A percentile compares a stretch with the other conserved stretches of the same genome.
Conservation (phyloP, 2,888 invertebrate species). For the Thecocarcelia acutangulata region DNA sequence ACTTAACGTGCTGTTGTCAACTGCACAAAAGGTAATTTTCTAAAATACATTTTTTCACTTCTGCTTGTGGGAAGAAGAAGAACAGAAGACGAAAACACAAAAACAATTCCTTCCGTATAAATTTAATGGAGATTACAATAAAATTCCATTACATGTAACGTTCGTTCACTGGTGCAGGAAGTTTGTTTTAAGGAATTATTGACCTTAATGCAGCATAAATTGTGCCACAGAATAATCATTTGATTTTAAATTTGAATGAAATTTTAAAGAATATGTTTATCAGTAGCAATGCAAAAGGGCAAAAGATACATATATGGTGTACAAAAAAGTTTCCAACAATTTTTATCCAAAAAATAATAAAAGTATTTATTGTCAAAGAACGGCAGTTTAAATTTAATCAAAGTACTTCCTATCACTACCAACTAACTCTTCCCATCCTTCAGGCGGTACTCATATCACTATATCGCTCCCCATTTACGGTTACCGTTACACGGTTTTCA, state of each 20-base stretch:
- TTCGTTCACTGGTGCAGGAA: not conserved
- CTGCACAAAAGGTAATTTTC: constrained; percentile 34
- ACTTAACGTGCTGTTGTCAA: constrained; percentile 49
- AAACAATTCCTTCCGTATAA: constrained; percentile 18
- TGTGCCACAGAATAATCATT: not conserved
- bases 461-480: too few species aligned
- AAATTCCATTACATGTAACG: constrained; percentile 2
- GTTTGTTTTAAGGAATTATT: not conserved
- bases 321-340: too few species aligned
- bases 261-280: too few species aligned
- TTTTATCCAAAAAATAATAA: too few species aligned
- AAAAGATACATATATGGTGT: too few species aligned
- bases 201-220: not conserved
- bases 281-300: too few species aligned
- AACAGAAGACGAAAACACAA: not conserved
- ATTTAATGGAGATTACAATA: constrained; percentile 12
- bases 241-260: not conserved
- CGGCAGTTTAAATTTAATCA: too few species aligned
- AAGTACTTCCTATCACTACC: too few species aligned
- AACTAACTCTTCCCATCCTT: too few species aligned
- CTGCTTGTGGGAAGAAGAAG: not conserved
- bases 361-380: too few species aligned
- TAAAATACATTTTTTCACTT: constrained; percentile 24
- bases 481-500: too few species aligned
- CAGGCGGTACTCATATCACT: too few species aligned